These are phyloP conservation scores for Leptinotarsa rubiginosa DNA, from an alignment of 2,888 invertebrate genomes.

Conservation along the genomic window DNA sequence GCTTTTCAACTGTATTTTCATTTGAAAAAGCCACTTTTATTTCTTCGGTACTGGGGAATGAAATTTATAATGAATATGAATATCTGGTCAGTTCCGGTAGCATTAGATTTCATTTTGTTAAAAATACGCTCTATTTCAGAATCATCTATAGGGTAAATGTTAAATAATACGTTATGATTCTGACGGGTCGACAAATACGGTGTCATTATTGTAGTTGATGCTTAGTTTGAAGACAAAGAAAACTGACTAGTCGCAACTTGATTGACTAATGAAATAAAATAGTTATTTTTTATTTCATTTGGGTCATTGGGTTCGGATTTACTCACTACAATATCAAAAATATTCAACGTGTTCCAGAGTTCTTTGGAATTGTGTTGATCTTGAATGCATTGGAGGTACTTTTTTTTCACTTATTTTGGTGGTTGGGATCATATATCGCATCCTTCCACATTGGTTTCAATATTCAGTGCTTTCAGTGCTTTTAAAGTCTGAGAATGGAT, in stretches of 20 bases:
- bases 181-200: neutral
- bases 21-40: no score
- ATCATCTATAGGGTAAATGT: neutral
- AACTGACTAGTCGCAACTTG: neutral
- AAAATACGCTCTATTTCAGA: neutral
- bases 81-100: neutral
- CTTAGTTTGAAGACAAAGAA: no score
- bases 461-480: neutral
- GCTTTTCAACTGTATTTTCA: no score
- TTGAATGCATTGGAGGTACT: no score
- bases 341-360: no score
- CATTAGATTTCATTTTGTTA: neutral
- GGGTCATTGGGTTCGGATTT: neutral
- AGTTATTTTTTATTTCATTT: neutral
- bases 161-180: neutral
- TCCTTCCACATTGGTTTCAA: neutral
- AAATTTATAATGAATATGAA: slow-evolving; percentile 10
- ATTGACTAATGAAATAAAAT: no score
- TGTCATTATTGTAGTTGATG: neutral
- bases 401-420: no score
- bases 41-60: no score
- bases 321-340: neutral
- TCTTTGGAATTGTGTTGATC: no score
- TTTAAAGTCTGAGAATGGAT: neutral
- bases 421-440: neutral